A percentile compares a stretch with the other conserved stretches of the same genome.
Evolutionary conservation across 2,888 invertebrate species (phyloP).

Genomic region (Dynastes tityus): DNA sequence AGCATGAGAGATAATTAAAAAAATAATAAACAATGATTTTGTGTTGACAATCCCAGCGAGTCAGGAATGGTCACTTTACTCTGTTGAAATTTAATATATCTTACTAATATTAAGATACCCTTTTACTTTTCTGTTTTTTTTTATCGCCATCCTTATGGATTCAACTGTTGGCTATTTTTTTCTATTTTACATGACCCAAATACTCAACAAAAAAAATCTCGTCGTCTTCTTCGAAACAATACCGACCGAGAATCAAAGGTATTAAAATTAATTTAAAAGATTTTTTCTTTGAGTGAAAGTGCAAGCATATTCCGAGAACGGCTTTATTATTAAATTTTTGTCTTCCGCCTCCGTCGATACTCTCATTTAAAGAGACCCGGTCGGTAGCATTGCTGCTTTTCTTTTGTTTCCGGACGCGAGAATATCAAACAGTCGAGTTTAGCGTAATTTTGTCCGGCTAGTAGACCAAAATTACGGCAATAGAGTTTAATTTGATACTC

Average conservation of each 20-base stretch:
- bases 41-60: too few relatives aligned
- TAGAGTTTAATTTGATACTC: constrained; percentile 27
- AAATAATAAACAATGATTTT: too few relatives aligned
- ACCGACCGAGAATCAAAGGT: background rate
- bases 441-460: constrained; percentile 15
- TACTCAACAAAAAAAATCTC: background rate
- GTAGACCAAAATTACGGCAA: constrained; percentile 22
- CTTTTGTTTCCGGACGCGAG: constrained; percentile 14
- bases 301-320: background rate
- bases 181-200: background rate
- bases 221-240: background rate
- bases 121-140: too few relatives aligned
- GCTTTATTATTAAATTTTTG: constrained; percentile 26
- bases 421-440: constrained; percentile 14
- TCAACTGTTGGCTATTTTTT: too few relatives aligned
- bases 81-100: too few relatives aligned
- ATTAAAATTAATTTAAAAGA: constrained; percentile 23
- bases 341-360: background rate
- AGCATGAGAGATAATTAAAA: too few relatives aligned
- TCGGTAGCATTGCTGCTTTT: background rate
- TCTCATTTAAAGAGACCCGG: background rate
- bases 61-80: too few relatives aligned
- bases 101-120: too few relatives aligned
- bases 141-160: too few relatives aligned
- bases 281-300: background rate